Conservation (phyloP, 1,140 invertebrate genomes). For the Helicorthomorpha holstii region DNA sequence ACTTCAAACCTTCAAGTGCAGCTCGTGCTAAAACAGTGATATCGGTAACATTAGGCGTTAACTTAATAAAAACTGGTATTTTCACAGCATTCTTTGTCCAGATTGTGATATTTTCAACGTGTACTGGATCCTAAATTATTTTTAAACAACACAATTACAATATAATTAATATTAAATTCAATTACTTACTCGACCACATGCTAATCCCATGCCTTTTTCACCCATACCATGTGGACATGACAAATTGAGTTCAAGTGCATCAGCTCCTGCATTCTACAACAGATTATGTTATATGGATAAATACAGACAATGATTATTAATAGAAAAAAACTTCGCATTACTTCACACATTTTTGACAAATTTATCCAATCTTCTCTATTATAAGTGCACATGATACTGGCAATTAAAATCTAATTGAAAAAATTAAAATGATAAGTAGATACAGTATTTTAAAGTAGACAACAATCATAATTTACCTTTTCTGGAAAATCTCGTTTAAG, state of each 20-base stretch:
- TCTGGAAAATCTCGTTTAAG: slow-evolving; percentile 81
- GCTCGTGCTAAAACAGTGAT: too few relatives aligned
- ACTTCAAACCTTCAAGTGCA: too few relatives aligned
- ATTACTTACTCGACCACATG: slow-evolving; percentile 71
- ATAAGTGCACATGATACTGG: slow-evolving; percentile 91
- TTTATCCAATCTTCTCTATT: slow-evolving; percentile 75
- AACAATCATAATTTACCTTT: slow-evolving; percentile 36
- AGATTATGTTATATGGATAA: background rate
- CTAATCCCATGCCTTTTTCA: slow-evolving; percentile 91
- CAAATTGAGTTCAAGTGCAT: slow-evolving; percentile 89
- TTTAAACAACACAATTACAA: background rate
- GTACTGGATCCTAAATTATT: slow-evolving; percentile 46
- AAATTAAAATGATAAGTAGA: slow-evolving; percentile 6
- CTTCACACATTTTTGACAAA: slow-evolving; percentile 57
- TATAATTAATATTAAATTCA: background rate
- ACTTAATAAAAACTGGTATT: too few relatives aligned
- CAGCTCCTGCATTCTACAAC: slow-evolving; percentile 50
- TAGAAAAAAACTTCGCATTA: slow-evolving; percentile 40
- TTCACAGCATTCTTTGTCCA: slow-evolving; percentile 73
- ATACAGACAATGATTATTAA: background rate
- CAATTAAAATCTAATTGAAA: slow-evolving; percentile 86
- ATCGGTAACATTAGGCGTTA: too few relatives aligned
- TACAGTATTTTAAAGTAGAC: background rate
- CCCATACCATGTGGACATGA: slow-evolving; percentile 99
- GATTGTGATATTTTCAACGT: slow-evolving; percentile 72